phyloP scores from a whole-genome alignment of 2,113 vertebrate species.

The Eclectus roratus region DNA sequence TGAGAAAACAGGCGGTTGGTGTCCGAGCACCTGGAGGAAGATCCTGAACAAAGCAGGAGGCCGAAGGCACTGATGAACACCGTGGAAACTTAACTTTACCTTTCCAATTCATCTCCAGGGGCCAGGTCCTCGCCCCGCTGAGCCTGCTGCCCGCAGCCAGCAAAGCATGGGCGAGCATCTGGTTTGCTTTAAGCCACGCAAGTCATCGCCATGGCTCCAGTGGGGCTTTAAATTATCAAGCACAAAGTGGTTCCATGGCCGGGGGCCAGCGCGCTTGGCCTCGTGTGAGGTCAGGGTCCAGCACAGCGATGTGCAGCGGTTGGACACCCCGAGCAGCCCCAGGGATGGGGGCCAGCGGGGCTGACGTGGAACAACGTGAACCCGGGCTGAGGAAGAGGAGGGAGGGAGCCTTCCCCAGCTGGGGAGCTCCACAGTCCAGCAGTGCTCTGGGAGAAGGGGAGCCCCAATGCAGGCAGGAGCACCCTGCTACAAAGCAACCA shows the following conservation, averaged over 20 bases:
- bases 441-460: neutral
- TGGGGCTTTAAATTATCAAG: neutral
- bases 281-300: neutral
- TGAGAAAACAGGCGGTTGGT: neutral
- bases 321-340: neutral
- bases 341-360: neutral
- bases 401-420: neutral
- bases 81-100: neutral
- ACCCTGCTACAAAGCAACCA: neutral
- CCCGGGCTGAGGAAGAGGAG: neutral
- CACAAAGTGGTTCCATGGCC: constrained; percentile 33
- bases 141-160: neutral
- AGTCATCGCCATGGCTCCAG: neutral
- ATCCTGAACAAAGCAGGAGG: neutral
- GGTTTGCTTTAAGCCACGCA: neutral
- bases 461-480: neutral
- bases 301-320: neutral
- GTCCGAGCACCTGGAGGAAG: neutral
- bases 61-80: neutral
- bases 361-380: neutral
- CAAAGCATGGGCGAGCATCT: neutral
- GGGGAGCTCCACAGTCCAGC: accelerated
- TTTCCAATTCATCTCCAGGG: neutral
- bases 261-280: neutral
- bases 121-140: accelerated